phyloP scores from a whole-genome alignment of 1,140 invertebrate species.

The Platorchestia sp. region DNA sequence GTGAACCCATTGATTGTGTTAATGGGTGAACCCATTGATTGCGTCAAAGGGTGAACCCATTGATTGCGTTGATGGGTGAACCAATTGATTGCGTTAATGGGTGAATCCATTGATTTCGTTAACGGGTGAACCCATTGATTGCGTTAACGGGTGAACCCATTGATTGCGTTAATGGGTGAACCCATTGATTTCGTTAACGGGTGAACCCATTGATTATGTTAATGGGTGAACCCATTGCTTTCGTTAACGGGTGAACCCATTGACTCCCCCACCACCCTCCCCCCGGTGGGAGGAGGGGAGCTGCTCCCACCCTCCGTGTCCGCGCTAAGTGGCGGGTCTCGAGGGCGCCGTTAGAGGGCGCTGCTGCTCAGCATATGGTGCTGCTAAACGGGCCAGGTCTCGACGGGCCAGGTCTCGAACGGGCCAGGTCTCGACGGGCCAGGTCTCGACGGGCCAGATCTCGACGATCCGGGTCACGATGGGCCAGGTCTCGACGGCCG shows the following conservation, averaged over 20 bases:
- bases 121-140: background rate
- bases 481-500: background rate
- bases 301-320: background rate
- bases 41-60: background rate
- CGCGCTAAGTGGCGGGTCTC: conserved; percentile 8
- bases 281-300: no score
- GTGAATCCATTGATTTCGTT: background rate
- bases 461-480: no score
- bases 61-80: background rate
- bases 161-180: background rate
- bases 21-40: background rate
- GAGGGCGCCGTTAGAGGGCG: background rate
- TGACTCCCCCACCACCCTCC: no score
- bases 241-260: background rate
- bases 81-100: background rate
- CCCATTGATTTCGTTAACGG: background rate
- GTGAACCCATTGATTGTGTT: background rate
- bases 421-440: background rate
- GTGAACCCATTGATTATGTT: background rate
- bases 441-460: background rate
- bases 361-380: background rate
- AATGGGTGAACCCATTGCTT: background rate
- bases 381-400: background rate
- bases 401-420: background rate
- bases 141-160: background rate